A percentile compares a stretch with the other conserved stretches of the same genome.
Evolutionary conservation across 2,888 invertebrate genomes (phyloP).

Genomic region (Drosophila formosana): DNA sequence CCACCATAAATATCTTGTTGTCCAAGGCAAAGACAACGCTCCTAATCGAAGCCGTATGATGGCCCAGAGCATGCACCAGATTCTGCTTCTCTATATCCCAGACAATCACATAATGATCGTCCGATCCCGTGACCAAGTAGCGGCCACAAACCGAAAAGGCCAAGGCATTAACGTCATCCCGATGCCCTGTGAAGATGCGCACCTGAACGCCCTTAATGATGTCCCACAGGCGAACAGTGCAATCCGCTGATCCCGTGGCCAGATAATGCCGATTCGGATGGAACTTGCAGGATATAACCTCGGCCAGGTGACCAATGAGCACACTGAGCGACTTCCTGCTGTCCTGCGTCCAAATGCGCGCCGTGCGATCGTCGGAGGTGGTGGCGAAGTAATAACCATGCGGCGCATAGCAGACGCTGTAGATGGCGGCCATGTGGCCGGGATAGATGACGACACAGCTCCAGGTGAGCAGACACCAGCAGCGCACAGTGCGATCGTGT

Average conservation of each 20-base stretch:
- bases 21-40: conserved; percentile 50
- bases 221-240: conserved; percentile 67
- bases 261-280: conserved; percentile 67
- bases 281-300: conserved; percentile 50
- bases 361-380: conserved; percentile 57
- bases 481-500: conserved; percentile 55
- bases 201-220: conserved; percentile 48
- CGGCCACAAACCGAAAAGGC: conserved; percentile 60
- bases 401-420: conserved; percentile 53
- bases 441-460: conserved; percentile 60
- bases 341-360: conserved; percentile 64
- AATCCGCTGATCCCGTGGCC: conserved; percentile 65
- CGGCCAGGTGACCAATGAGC: conserved; percentile 55
- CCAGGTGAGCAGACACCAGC: conserved; percentile 68
- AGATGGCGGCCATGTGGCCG: conserved; percentile 54
- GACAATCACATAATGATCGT: conserved; percentile 48
- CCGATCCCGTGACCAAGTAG: conserved; percentile 52
- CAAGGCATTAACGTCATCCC: conserved; percentile 26
- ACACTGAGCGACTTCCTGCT: conserved; percentile 35
- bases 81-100: conserved; percentile 54
- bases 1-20: conserved; percentile 52
- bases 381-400: conserved; percentile 61
- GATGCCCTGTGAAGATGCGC: conserved; percentile 59
- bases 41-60: conserved; percentile 44
- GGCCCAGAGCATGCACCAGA: conserved; percentile 29